Conservation (phyloP, 2,888 invertebrate genomes). For the Cactoblastis cactorum region DNA sequence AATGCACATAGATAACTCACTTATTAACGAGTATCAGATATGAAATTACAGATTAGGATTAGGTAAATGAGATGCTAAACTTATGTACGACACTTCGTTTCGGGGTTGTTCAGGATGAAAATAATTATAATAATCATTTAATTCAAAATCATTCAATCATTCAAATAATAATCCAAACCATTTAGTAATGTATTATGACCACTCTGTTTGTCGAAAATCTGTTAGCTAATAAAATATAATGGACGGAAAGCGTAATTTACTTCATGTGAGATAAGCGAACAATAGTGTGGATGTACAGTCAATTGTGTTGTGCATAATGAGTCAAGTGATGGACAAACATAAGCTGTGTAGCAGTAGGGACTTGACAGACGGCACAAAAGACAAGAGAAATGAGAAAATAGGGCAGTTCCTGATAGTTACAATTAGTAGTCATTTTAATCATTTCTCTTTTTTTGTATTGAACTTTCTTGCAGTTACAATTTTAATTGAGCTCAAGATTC, state of each 20-base stretch:
- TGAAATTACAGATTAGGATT: too few species aligned
- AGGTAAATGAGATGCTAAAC: too few species aligned
- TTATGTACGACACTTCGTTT: too few species aligned
- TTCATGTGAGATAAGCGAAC: slow-evolving; percentile 9
- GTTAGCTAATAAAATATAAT: slow-evolving; percentile 2
- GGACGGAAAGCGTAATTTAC: background rate
- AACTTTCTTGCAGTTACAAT: too few species aligned
- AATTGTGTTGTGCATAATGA: slow-evolving; percentile 8
- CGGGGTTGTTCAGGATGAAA: too few species aligned
- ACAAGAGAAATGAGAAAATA: background rate
- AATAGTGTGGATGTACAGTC: background rate
- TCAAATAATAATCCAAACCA: background rate
- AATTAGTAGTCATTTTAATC: background rate
- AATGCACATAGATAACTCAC: too few species aligned
- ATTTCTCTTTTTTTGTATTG: background rate
- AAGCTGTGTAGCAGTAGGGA: background rate
- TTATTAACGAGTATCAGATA: too few species aligned
- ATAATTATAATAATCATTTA: too few species aligned
- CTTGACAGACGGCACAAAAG: slow-evolving; percentile 2
- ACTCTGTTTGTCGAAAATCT: background rate
- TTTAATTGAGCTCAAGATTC: too few species aligned
- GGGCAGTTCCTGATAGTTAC: background rate
- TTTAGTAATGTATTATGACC: background rate
- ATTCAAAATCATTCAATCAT: too few species aligned
- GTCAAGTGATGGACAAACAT: background rate